Evolutionary conservation across 2,888 invertebrate genomes (phyloP), one percentile per base, ranked within the genome.

Genomic region (Argyra leucocephala): DNA sequence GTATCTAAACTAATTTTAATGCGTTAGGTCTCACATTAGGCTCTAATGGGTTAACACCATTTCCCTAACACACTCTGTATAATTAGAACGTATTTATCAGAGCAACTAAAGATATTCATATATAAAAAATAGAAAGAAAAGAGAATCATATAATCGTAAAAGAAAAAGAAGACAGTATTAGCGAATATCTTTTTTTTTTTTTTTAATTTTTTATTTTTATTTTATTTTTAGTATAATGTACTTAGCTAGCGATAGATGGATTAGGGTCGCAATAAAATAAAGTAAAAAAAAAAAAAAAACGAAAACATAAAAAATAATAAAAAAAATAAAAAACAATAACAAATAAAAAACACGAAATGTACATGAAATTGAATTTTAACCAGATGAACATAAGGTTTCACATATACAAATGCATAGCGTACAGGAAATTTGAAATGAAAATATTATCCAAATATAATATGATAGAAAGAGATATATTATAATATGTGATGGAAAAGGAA

Each of bases 251-350:
- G 1, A 9, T 48, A 48, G 48, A 48, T 48, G 48, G 48, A 48
- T 48, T 48, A 48, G 48, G 48, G 48, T 48, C 48, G 48, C 48
- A 48, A 48, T 48, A 48, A 48, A 48, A 48, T 37, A 15, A 37
- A 37, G 12, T 15, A 37, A 37, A 18, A 48, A 48, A 48, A 48
- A 48, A 48, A 31, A 31, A 31, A 31, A 7, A 7, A 31, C 5
- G 12, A 48, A 48, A 48, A 48, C 12, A 48, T 48, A 48, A 3
- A 48, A 7, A 31, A 7, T 10, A 31, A 31, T 31, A 31, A 7
- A 31, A 31, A 7, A 31, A 5, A 31, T 31, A 31, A 31, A n/a
- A n/a, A n/a, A n/a, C n/a, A 31, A 31, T 48, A 48, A 18, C 48
- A 18, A n/a, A 2, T 18, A 18, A n/a, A 48, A 48, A 31, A 31